Percentiles rank a stretch among this genome's conserved stretches.
Conservation (phyloP, 2,888 invertebrate species). For the Phytoseiulus persimilis region DNA sequence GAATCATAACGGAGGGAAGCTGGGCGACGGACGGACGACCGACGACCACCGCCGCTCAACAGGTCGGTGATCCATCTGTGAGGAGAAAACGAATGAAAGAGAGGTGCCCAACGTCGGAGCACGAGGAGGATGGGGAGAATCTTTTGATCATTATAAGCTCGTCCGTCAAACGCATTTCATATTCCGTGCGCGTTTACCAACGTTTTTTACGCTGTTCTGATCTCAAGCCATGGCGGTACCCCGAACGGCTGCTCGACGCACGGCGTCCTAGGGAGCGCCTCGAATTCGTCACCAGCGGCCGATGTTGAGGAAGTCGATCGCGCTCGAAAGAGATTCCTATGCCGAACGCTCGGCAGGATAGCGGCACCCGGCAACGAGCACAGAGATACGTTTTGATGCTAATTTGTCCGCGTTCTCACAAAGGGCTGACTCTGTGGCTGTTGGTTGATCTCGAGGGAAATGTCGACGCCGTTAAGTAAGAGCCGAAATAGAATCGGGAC, state of each 20-base stretch:
- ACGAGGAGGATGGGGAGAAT: no score
- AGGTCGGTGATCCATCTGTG: slow-evolving; percentile 5
- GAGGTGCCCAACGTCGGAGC: no score
- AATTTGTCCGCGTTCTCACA: not conserved
- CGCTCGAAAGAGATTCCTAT: not conserved
- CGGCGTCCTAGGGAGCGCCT: not conserved
- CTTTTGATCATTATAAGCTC: not conserved
- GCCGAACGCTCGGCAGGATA: not conserved
- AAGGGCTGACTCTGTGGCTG: not conserved
- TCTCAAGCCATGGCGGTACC: not conserved
- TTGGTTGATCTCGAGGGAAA: not conserved
- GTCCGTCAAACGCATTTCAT: not conserved
- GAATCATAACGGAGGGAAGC: not conserved
- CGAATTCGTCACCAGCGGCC: not conserved
- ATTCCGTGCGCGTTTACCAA: not conserved
- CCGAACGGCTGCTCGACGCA: no score
- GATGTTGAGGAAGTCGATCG: not conserved
- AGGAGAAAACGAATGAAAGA: no score
- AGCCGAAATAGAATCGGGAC: no score
- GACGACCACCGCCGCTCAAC: not conserved
- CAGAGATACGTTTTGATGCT: not conserved
- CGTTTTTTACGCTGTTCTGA: not conserved
- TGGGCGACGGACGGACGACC: not conserved
- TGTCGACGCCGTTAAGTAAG: not conserved
- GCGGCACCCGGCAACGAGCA: not conserved